Evolutionary conservation across 1,140 invertebrate genomes (phyloP), one percentile per base, ranked within the genome.

Genomic region (Aphidius ervi): DNA sequence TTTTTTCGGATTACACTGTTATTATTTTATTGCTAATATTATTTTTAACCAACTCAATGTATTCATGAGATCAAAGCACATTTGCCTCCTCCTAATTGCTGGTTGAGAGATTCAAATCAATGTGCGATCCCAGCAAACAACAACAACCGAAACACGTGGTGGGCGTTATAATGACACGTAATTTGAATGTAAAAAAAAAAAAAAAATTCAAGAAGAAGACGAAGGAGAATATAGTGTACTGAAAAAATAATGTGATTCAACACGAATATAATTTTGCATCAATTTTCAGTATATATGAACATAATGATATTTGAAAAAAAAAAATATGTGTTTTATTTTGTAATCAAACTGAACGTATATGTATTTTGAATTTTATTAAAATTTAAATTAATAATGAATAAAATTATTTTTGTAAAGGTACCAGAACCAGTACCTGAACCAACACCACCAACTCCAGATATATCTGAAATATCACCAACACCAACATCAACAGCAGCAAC

Each of bases 361-460:
- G 6, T 9, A 50, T 6, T 41, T 59, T 5, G 43, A 39, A 57
- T 47, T 47, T 43, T 57, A 23, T 46, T 16, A n/a, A 16, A 16
- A 16, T 16, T 16, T 16, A 16, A 46, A 16, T 41, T 65, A 62
- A 59, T 42, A 53, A 46, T 54, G 9, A 47, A 31, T 68, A 46
- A 67, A 70, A 6, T 70, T 65, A 31, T 31, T n/a, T 68, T 70
- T 6, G 70, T 74, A 23, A 65, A 64, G 41, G 68, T 65, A 56
- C 39, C 64, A 55, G 54, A 66, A 53, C 47, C 71, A 9, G 62
- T 67, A 39, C 45, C 67, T 10, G 68, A 63, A 46, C 61, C 62
- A 60, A 63, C 65, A 9, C 56, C 64, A 54, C 68, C 67, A 37
- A 59, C 64, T 39, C 65, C 67, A 56, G 64, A 66, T 39, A 65